Evolutionary conservation across 2,888 invertebrate species (phyloP).

Genomic region (Helicoverpa assulta): DNA sequence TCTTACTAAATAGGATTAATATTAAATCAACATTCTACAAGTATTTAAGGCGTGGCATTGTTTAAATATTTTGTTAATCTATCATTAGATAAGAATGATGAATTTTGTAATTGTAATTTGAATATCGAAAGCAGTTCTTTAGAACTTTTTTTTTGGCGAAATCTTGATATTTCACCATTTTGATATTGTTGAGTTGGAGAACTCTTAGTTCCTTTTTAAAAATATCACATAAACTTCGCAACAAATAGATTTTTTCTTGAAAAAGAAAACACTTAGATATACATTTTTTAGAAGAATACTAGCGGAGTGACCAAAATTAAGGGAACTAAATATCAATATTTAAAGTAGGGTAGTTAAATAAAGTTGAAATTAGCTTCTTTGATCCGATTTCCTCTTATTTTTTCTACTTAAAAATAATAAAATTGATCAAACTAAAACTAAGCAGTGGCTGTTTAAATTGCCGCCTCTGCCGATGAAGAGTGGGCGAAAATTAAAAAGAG

Average conservation of each 20-base stretch:
- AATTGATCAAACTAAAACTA: not conserved
- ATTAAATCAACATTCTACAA: constrained; percentile 29
- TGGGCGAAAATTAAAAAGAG: not conserved
- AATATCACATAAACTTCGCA: too few species aligned
- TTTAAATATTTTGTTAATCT: constrained; percentile 15
- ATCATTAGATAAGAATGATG: constrained; percentile 9
- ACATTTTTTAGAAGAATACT: too few species aligned
- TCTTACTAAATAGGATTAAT: not conserved
- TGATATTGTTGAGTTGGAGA: too few species aligned
- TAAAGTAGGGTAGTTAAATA: not conserved
- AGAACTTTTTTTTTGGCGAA: not conserved
- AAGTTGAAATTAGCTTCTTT: too few species aligned
- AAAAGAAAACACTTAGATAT: too few species aligned
- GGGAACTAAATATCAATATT: too few species aligned
- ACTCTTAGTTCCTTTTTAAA: too few species aligned
- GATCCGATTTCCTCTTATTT: too few species aligned
- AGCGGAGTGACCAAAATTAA: too few species aligned
- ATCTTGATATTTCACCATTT: too few species aligned
- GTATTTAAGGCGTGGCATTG: constrained; percentile 48
- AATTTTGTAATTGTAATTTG: constrained; percentile 4
- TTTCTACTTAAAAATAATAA: not conserved
- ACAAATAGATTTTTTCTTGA: too few species aligned
- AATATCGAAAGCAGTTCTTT: not conserved
- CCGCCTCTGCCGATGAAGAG: constrained; percentile 2
- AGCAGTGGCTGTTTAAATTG: not conserved